A percentile compares a stretch with the other conserved stretches of the same genome.
phyloP scores from a whole-genome alignment of 2,113 vertebrate genomes.

The Phalacrocorax aristotelis region DNA sequence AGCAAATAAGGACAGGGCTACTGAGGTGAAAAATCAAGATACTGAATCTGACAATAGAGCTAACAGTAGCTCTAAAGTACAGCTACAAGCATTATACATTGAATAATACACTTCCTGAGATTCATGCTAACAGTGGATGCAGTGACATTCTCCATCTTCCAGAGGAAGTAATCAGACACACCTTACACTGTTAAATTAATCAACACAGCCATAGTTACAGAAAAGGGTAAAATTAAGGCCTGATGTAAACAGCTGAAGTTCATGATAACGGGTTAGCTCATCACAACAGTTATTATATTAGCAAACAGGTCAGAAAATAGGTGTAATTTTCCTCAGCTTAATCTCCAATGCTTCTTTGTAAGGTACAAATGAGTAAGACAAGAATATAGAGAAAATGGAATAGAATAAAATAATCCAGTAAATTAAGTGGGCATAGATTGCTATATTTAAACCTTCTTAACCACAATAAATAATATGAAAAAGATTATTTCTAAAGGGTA shows the following conservation, averaged over 20 bases:
- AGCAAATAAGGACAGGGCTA: background rate
- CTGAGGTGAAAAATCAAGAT: background rate
- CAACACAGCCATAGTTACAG: background rate
- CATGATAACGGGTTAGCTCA: background rate
- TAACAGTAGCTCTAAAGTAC: background rate
- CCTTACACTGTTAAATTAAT: background rate
- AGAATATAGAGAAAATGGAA: background rate
- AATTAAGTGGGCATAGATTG: background rate
- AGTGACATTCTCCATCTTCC: background rate
- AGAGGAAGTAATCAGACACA: constrained; percentile 11
- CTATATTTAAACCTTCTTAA: background rate
- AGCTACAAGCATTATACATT: background rate
- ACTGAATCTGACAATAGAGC: background rate
- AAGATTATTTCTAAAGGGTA: background rate
- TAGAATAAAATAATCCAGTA: background rate
- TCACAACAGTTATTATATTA: background rate
- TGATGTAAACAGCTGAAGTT: constrained; percentile 26
- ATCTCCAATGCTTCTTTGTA: background rate
- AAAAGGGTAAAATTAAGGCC: background rate
- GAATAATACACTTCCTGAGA: background rate
- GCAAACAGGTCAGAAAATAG: constrained; percentile 3
- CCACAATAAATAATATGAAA: background rate
- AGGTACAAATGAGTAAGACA: background rate
- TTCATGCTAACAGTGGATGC: background rate
- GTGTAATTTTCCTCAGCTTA: background rate